Evolutionary conservation across 2,888 invertebrate species (phyloP).

Genomic region (Zonitis immaculata): DNA sequence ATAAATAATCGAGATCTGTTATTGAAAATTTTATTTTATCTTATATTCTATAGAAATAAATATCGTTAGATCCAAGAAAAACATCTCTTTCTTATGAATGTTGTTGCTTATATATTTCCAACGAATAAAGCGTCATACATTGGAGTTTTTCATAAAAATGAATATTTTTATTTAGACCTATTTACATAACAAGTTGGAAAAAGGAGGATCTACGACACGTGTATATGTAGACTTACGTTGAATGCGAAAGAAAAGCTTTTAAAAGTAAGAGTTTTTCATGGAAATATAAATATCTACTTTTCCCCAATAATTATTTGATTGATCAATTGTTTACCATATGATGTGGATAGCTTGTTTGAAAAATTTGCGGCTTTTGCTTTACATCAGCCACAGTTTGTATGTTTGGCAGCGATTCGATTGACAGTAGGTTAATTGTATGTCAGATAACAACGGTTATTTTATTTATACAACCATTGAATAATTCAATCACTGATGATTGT

Average conservation of each 20-base stretch:
- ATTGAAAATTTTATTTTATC: not conserved
- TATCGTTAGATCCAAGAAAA: not conserved
- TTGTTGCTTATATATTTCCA: not conserved
- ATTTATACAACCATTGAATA: not conserved
- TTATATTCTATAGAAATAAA: too few relatives aligned
- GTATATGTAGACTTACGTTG: too few relatives aligned
- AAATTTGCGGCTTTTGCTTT: not conserved
- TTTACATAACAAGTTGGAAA: not conserved
- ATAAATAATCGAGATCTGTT: too few relatives aligned
- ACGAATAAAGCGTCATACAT: not conserved
- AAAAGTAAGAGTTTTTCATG: too few relatives aligned
- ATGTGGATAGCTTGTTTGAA: too few relatives aligned
- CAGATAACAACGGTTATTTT: not conserved
- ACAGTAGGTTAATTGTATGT: not conserved
- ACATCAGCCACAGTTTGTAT: not conserved
- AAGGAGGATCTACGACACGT: not conserved
- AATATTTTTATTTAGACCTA: not conserved
- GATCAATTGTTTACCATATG: too few relatives aligned
- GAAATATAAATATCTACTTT: too few relatives aligned
- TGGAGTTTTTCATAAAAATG: not conserved
- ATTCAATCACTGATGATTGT: not conserved
- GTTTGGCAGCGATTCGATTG: not conserved
- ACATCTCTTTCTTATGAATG: not conserved
- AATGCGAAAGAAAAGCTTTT: too few relatives aligned
- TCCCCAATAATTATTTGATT: too few relatives aligned